Percentiles rank a stretch among this genome's conserved stretches.
Evolutionary conservation across 2,888 invertebrate species (phyloP).

Genomic region (Globia sparganii): DNA sequence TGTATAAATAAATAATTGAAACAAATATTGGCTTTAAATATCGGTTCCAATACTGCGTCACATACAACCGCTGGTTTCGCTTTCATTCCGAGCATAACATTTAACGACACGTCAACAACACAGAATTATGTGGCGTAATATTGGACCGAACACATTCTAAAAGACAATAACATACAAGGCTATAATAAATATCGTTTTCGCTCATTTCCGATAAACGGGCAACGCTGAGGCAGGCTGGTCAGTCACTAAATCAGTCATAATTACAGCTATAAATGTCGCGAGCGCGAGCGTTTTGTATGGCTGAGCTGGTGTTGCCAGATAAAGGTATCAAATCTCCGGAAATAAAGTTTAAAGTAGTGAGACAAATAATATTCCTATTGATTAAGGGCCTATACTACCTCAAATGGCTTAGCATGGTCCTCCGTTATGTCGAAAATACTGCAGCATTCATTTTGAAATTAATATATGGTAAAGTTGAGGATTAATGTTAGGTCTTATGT

Average conservation of each 20-base stretch:
- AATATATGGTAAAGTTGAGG: too few relatives aligned
- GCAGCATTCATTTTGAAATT: too few relatives aligned
- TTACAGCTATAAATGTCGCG: conserved; percentile 70
- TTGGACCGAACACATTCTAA: conserved; percentile 52
- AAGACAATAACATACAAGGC: conserved; percentile 54
- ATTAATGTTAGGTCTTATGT: too few relatives aligned
- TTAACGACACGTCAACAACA: conserved; percentile 39
- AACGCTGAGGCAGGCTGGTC: conserved; percentile 58
- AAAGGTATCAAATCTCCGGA: not conserved
- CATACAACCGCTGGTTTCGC: conserved; percentile 1
- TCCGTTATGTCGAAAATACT: too few relatives aligned
- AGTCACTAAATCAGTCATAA: conserved; percentile 74
- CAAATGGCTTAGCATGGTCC: too few relatives aligned
- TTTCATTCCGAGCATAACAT: conserved; percentile 33
- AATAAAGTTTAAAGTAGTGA: not conserved
- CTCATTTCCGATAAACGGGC: conserved; percentile 62
- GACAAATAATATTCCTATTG: not conserved
- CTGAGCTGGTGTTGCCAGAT: conserved; percentile 47
- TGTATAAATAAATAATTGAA: not conserved
- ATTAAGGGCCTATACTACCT: too few relatives aligned
- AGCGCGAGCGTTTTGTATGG: conserved; percentile 56
- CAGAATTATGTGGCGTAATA: conserved; percentile 51
- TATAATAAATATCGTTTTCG: conserved; percentile 56
- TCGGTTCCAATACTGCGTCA: not conserved
- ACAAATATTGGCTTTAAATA: conserved; percentile 4